phyloP scores from a whole-genome alignment of 2,888 invertebrate species.

The Clepsis dumicolana region DNA sequence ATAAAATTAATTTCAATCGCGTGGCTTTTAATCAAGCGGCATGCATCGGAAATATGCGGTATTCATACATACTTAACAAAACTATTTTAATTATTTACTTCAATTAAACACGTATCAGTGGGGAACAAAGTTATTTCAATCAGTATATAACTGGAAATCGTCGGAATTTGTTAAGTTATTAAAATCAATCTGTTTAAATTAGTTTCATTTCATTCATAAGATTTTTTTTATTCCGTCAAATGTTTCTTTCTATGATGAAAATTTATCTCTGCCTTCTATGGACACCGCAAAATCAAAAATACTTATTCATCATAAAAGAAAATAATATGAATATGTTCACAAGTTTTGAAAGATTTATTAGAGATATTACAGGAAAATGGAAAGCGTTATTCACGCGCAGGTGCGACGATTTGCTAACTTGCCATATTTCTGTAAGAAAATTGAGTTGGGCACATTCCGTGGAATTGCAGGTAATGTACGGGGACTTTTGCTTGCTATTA shows the following conservation, averaged over 20 bases:
- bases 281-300: constrained; percentile 23
- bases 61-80: constrained; percentile 64
- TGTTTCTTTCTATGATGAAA: no score
- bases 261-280: background rate
- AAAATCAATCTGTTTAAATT: no score
- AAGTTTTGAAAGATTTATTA: constrained; percentile 79
- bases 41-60: constrained; percentile 69
- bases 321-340: constrained; percentile 70
- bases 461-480: constrained; percentile 47
- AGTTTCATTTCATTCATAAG: no score
- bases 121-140: constrained; percentile 53
- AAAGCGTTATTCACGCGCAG: constrained; percentile 82
- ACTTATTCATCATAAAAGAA: constrained; percentile 60
- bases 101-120: constrained; percentile 57
- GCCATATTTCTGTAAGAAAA: constrained; percentile 79
- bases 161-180: no score
- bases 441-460: constrained; percentile 68
- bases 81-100: constrained; percentile 73
- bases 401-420: constrained; percentile 84
- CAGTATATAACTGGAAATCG: background rate
- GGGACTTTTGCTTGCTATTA: background rate
- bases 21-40: constrained; percentile 68
- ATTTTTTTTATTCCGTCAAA: no score
- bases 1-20: constrained; percentile 29
- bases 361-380: constrained; percentile 77